These are phyloP conservation scores for Drosophila orosa DNA, from an alignment of 1,140 invertebrate genomes.

Conservation along the genomic window DNA sequence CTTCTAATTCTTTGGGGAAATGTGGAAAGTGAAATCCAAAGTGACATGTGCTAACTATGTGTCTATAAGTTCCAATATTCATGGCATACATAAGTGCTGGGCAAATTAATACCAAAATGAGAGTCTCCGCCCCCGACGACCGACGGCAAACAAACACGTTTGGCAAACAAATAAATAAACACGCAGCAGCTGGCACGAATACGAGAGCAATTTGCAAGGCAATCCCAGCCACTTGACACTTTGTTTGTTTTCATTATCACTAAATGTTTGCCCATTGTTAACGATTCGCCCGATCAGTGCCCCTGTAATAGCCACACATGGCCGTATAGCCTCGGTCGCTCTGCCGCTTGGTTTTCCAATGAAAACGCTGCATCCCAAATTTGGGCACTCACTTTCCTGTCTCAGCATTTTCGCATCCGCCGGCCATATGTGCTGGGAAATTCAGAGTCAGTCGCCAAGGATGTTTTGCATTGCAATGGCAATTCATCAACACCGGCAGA, in stretches of 20 bases:
- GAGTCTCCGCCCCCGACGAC: not conserved
- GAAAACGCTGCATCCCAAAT: conserved; percentile 63
- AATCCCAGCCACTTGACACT: conserved; percentile 41
- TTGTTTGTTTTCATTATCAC: conserved; percentile 46
- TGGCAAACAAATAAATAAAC: conserved; percentile 44
- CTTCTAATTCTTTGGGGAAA: conserved; percentile 4
- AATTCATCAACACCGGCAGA: conserved; percentile 68
- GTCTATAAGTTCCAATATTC: conserved; percentile 6
- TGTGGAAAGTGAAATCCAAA: conserved; percentile 26
- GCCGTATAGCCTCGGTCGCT: conserved; percentile 35
- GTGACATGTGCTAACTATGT: conserved; percentile 21
- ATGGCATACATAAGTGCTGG: conserved; percentile 21
- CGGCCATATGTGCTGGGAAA: conserved; percentile 38
- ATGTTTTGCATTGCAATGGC: conserved; percentile 71
- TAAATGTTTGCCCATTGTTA: conserved; percentile 57
- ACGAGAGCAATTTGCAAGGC: conserved; percentile 41
- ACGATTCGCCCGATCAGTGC: conserved; percentile 40
- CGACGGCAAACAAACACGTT: conserved; percentile 37
- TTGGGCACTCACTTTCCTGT: conserved; percentile 70
- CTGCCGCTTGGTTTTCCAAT: conserved; percentile 48
- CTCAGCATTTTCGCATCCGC: conserved; percentile 52
- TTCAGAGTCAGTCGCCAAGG: conserved; percentile 58
- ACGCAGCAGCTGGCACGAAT: conserved; percentile 25
- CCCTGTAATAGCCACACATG: conserved; percentile 49
- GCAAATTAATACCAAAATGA: conserved; percentile 23